Evolutionary conservation across 2,113 vertebrate species (phyloP).

Genomic region (Ptyas mucosa): DNA sequence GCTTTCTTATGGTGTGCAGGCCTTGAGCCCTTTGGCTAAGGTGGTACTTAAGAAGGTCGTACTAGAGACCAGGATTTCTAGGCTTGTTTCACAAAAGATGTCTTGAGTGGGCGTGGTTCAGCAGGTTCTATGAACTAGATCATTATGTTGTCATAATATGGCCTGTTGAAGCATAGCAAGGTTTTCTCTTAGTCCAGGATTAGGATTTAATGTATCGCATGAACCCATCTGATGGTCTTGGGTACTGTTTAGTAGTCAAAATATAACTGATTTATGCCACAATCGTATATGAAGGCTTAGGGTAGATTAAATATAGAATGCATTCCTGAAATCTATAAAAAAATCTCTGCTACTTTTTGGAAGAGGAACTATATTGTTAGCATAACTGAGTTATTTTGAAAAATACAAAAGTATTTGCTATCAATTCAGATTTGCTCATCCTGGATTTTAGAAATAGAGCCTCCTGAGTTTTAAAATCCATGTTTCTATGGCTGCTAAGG

Average conservation of each 20-base stretch:
- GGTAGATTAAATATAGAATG: neutral
- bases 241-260: neutral
- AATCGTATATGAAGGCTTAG: neutral
- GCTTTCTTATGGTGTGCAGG: neutral
- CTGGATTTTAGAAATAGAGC: neutral
- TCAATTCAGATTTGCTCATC: neutral
- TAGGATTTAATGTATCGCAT: neutral
- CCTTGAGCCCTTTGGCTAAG: neutral
- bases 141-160: neutral
- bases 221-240: neutral
- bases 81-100: neutral
- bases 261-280: neutral
- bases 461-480: neutral
- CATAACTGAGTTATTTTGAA: neutral
- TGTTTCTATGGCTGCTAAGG: neutral
- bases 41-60: neutral
- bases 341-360: neutral
- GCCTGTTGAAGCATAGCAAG: neutral
- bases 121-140: neutral
- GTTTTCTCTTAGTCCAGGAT: neutral
- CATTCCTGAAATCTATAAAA: neutral
- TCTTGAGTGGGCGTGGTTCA: neutral
- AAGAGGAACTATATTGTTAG: neutral
- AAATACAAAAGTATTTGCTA: neutral
- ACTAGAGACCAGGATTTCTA: neutral